Evolutionary conservation across 2,797 vertebrate genomes (phyloP), one percentile per base, ranked within the genome.

Genomic region (Channa striata): DNA sequence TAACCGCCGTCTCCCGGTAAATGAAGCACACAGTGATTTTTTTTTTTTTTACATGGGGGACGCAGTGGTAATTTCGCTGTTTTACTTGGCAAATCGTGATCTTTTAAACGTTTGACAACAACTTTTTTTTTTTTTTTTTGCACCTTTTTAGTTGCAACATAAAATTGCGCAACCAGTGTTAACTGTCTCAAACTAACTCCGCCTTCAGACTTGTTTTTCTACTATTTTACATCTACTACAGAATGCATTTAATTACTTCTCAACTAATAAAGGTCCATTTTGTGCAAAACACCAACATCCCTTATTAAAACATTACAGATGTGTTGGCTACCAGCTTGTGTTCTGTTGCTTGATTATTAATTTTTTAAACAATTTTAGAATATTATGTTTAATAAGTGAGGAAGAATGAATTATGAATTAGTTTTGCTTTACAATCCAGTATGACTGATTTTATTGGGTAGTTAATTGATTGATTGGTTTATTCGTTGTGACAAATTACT

Each of bases 91-190:
- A 59, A 84, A 77, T 72, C 62, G 8, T 39, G 34, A 59, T 80
- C 16, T 91, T 90, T 84, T n/a, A n/a, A 72, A 77, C 80, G 78
- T 61, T 84, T 83, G 48, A 57, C 68, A 71, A 77, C 71, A 89
- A 90, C 85, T 90, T 91, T 90, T 82, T 81, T 51, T 68, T 33
- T 53, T 81, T 81, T 74, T 68, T 75, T 74, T 57, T n/a, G 59
- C 72, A 80, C 68, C 66, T 60, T 84, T 80, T 80, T 73, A 56
- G 60, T 82, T n/a, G 46, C 66, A 59, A 74, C 65, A 33, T 59
- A 68, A 64, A 84, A 81, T 92, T 90, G 78, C 80, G 83, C 80
- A 89, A 91, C 86, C 68, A 63, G 70, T 77, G 77, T 84, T 75
- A 80, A 86, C 50, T 11, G 78, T 81, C 53, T 71, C 58, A 23